Evolutionary conservation across 2,797 vertebrate genomes (phyloP).

Genomic region (Onychomys torridus): DNA sequence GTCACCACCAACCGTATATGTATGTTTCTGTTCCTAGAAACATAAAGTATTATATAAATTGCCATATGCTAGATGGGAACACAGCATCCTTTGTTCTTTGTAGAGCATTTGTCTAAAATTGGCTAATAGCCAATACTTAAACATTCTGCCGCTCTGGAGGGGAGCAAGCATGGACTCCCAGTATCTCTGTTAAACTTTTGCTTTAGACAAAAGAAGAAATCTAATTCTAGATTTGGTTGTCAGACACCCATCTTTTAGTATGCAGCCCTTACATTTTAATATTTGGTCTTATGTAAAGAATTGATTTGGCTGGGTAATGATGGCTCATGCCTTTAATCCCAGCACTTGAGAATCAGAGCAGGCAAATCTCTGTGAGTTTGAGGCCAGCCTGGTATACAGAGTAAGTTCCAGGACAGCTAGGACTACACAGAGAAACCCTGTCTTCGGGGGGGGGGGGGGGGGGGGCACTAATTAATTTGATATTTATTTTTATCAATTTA

Average conservation of each 20-base stretch:
- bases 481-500: neutral
- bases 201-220: slow-evolving; percentile 59
- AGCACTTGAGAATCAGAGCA: neutral
- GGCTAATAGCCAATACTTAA: slow-evolving; percentile 47
- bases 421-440: neutral
- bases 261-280: slow-evolving; percentile 26
- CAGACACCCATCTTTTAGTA: neutral
- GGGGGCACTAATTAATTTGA: neutral
- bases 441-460: neutral
- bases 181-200: slow-evolving; percentile 34
- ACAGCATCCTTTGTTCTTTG: slow-evolving; percentile 32
- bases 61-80: slow-evolving; percentile 35
- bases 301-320: neutral
- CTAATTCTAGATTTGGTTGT: slow-evolving; percentile 41
- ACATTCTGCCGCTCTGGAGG: slow-evolving; percentile 21
- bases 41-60: neutral
- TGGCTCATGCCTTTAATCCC: neutral
- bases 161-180: neutral
- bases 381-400: neutral
- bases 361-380: neutral
- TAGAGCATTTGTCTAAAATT: slow-evolving; percentile 34
- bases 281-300: neutral
- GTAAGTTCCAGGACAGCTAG: neutral
- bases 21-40: neutral
- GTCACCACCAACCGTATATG: neutral